These are phyloP conservation scores for Chascanopsetta lugubris DNA, from an alignment of 2,113 vertebrate genomes.

Conservation along the genomic window DNA sequence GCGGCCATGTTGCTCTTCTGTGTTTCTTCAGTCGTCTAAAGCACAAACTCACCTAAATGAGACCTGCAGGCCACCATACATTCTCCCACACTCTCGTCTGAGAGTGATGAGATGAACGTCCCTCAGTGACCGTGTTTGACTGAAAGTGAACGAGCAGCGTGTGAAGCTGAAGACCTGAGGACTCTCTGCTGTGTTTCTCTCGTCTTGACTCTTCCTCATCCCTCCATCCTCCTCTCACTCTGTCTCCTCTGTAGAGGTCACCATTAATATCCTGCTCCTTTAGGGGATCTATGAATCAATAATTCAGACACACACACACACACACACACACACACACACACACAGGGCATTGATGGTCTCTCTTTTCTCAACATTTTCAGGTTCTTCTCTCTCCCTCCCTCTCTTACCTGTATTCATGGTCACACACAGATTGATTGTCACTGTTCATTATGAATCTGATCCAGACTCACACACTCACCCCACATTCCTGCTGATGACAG, in stretches of 20 bases:
- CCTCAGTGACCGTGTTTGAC: too few relatives aligned
- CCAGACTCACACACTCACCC: not conserved
- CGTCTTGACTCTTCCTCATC: not conserved
- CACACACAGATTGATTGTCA: conserved; percentile 22
- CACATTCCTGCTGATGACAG: conserved; percentile 37
- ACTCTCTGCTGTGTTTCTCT: not conserved
- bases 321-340: conserved; percentile 9
- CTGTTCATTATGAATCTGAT: conserved; percentile 15
- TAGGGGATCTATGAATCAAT: conserved; percentile 66
- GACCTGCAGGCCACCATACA: too few relatives aligned
- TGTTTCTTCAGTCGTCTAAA: too few relatives aligned
- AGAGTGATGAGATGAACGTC: too few relatives aligned
- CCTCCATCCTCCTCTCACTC: not conserved
- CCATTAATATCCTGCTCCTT: conserved; percentile 59
- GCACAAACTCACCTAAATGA: too few relatives aligned
- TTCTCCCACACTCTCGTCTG: too few relatives aligned
- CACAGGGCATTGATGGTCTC: not conserved
- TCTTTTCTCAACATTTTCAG: not conserved
- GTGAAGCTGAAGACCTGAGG: too few relatives aligned
- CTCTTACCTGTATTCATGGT: not conserved
- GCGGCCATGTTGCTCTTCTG: too few relatives aligned
- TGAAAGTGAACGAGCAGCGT: too few relatives aligned
- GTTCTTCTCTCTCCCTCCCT: not conserved
- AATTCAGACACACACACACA: conserved; percentile 22
- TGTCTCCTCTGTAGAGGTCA: conserved; percentile 50